Base-by-base conservation (phyloP, 2,888 invertebrate species). In the Pantelozetes paolii region DNA sequence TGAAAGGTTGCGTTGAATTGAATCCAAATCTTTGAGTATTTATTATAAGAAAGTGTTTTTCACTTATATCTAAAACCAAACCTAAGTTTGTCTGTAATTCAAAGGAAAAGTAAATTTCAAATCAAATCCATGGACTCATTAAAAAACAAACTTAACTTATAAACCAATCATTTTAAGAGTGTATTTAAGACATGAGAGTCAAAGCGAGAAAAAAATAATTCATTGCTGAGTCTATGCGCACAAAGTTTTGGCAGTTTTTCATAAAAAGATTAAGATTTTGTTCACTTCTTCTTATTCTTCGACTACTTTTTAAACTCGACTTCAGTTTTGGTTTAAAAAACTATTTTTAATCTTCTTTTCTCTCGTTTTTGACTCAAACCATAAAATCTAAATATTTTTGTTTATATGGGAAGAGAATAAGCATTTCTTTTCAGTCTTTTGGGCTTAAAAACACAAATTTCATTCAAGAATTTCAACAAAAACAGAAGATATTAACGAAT, bases 351-450 rank as follows among this genome's bases (percentile, higher is more conserved):
- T 32, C n/a, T 2, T 30, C 59, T 62, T 15, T 3, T 54, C 54
- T 54, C 54, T 54, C 54, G 11, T 23, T 54, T 23, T 54, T 8
- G 6, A 6, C 20, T 26, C 26, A 32, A 18, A 32, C 32, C 32
- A 32, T 62, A 48, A 9, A 62, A 50, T 50, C 50, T 50, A 50
- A 50, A 50, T 50, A 50, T 50, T 54, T 15, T 62, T 62, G 59
- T 62, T 62, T 62, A 62, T 62, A 62, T 32, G 59, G 59, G 59
- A 62, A 32, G 23, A 15, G 30, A 62, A 62, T 54, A 54, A 57
- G 6, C 28, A 23, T 2, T 6, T 26, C 28, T 57, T 57, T 57
- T 3, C 11, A 28, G 9, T 57, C 20, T 50, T 45, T 45, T 11
- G n/a, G 20, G 20, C 8, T n/a, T 50, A 8, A 6, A 20, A 50